These are phyloP conservation scores for Pocillopora verrucosa DNA, from an alignment of 64 coral and sea anemone genomes.

Conservation along the genomic window DNA sequence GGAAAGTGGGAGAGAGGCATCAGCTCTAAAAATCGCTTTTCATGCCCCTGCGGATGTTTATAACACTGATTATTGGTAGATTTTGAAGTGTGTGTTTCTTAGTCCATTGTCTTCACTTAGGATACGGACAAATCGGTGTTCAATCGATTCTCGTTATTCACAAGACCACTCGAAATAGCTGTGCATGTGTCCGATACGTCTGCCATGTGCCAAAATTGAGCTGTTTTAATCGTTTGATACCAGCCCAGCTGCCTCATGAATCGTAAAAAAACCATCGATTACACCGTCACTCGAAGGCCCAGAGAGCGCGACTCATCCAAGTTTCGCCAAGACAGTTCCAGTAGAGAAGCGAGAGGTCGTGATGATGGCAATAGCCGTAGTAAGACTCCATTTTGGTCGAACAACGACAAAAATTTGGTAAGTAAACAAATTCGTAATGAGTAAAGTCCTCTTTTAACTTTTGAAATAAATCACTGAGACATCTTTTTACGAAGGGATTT, in stretches of 20 bases:
- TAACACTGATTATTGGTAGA: too few species aligned
- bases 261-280: conserved; percentile 39
- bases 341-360: not conserved
- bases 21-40: too few species aligned
- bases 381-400: conserved; percentile 30
- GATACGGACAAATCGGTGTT: too few species aligned
- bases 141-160: too few species aligned
- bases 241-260: not conserved
- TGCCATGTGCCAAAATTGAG: not conserved
- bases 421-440: not conserved
- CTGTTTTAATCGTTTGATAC: not conserved
- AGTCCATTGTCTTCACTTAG: too few species aligned
- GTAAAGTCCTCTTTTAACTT: not conserved
- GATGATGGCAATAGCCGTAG: not conserved
- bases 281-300: conserved; percentile 35
- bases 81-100: too few species aligned
- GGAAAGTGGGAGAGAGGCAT: too few species aligned
- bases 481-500: not conserved
- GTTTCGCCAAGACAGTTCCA: not conserved
- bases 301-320: not conserved
- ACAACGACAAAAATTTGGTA: conserved; percentile 21
- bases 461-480: not conserved
- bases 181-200: not conserved
- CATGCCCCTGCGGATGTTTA: too few species aligned
- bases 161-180: not conserved